These are phyloP conservation scores for Chaunax sp. DNA, from an alignment of 2,797 vertebrate genomes.

Conservation along the genomic window DNA sequence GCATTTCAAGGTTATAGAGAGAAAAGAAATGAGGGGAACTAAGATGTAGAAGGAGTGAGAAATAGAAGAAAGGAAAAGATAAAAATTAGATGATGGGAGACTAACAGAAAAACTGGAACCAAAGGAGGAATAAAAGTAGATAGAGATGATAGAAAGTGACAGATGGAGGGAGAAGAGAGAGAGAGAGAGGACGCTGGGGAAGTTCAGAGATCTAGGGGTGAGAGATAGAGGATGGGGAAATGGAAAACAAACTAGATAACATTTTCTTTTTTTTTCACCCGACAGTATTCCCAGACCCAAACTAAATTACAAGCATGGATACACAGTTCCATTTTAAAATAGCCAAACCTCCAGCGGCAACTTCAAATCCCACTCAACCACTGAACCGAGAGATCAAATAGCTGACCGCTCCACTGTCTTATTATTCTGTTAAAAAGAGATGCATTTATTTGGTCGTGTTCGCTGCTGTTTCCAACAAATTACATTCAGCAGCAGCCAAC, in stretches of 20 bases:
- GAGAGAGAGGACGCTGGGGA: neutral
- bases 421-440: constrained; percentile 13
- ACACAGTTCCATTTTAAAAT: constrained; percentile 49
- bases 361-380: constrained; percentile 47
- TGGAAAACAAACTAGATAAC: constrained; percentile 6
- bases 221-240: constrained; percentile 20
- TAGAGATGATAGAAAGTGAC: neutral
- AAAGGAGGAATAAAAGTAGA: neutral
- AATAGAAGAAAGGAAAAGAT: neutral
- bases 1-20: neutral
- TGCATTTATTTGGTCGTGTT: constrained; percentile 1
- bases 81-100: neutral
- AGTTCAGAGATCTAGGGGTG: constrained; percentile 14
- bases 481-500: constrained; percentile 6
- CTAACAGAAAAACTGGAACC: neutral
- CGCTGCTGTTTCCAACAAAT: constrained; percentile 22
- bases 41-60: neutral
- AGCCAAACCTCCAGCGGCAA: constrained; percentile 49
- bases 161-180: constrained; percentile 13
- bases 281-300: constrained; percentile 36
- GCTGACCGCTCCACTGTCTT: constrained; percentile 39
- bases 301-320: constrained; percentile 59
- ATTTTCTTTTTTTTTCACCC: constrained; percentile 22
- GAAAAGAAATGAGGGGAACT: neutral
- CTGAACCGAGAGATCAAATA: constrained; percentile 51